phyloP scores from a whole-genome alignment of 1,140 invertebrate species.

The Triops longicaudatus region DNA sequence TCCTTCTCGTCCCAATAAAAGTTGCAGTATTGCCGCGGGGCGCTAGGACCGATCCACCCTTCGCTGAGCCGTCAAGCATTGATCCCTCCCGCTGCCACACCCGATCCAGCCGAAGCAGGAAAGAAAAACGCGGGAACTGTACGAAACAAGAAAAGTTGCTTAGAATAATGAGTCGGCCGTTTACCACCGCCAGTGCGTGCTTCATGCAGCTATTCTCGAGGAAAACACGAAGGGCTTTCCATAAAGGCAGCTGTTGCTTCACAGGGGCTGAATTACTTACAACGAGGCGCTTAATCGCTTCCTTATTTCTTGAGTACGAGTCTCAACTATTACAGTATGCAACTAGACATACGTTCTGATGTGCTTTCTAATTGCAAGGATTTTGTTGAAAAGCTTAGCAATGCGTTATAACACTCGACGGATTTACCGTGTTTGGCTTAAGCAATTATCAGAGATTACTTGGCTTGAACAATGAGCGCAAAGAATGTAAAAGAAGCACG shows the following conservation, averaged over 20 bases:
- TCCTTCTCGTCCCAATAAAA: background rate
- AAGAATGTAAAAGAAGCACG: no score
- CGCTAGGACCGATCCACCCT: background rate
- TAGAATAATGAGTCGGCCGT: background rate
- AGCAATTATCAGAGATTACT: no score
- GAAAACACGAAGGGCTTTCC: constrained; percentile 1
- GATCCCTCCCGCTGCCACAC: background rate
- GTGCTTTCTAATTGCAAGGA: background rate
- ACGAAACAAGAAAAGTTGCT: background rate
- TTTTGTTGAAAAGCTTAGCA: no score
- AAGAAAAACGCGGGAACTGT: background rate
- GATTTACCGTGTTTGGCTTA: no score
- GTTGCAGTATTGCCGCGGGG: background rate
- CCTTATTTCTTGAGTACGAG: background rate
- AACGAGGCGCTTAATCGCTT: background rate
- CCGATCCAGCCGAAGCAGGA: background rate
- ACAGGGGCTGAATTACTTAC: background rate
- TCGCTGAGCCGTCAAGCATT: background rate
- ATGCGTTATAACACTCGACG: no score
- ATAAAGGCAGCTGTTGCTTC: background rate
- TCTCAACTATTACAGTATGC: background rate
- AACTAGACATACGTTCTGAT: background rate
- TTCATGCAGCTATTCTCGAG: background rate
- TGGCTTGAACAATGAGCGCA: no score
- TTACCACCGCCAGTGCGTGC: background rate